Base-by-base conservation (phyloP, 2,113 vertebrate species). In the Odobenus rosmarus region DNA sequence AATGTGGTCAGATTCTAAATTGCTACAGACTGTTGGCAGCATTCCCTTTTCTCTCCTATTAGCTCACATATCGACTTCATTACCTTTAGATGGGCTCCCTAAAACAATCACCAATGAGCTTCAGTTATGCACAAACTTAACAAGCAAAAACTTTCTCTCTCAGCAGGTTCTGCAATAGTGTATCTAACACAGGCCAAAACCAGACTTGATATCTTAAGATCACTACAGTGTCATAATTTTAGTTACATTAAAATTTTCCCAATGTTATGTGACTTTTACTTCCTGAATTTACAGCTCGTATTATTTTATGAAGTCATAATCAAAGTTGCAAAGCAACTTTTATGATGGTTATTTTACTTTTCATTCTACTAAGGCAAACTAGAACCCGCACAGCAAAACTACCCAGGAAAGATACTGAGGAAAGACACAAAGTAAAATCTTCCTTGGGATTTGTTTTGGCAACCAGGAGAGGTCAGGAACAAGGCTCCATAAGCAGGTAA, bases 351-450 rank as follows among this genome's bases (percentile, higher is more conserved):
- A 42, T 7, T 88, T n/a, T 57, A 77, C 21, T 61, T 72, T 51
- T 10, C 46, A 88, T 92, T 89, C 86, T 64, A 86, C 31, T 16
- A 87, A 82, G 28, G 42, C 36, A 84, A 93, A 85, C 39, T 80
- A 88, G 96, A 95, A 95, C 57, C 12, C 80, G 26, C 36, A 39
- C 10, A 2, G 42, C 55, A 81, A 71, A 87, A 36, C 11, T 46
- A 92, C 11, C 46, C 80, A 72, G 81, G 33, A 86, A 26, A 49
- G 53, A 62, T 9, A 94, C 53, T 87, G 71, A 55, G 42, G 95
- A 90, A 62, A 96, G 57, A 96, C 46, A 93, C 57, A 89, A 64
- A 86, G 55, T 21, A 85, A 81, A 90, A 76, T 39, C 69, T 84
- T 76, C 51, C 83, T 90, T 33, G 36, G 82, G 71, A 28, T 88